Evolutionary conservation across 2,113 vertebrate species (phyloP), one percentile per base, ranked within the genome.

Genomic region (Pangasianodon gigas): DNA sequence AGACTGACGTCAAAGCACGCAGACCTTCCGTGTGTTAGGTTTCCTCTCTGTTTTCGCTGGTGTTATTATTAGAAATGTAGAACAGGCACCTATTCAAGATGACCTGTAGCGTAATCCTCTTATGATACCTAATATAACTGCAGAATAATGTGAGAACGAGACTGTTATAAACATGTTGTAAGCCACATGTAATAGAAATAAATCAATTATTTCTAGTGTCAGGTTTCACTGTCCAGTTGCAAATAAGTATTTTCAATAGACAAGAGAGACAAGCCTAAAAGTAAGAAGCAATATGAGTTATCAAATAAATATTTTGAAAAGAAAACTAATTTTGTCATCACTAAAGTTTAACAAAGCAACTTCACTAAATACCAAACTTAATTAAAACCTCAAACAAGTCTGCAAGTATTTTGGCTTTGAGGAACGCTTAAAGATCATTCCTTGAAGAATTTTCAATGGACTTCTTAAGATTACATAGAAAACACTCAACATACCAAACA

Each of bases 1-100:
- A 6, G 14, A 8, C 52, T 91, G 91, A 91, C 89, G 89, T 90
- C 87, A 88, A 60, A 41, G 41, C 48, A 51, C 21, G 51, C 54
- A 79, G 69, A 74, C 67, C 82, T 84, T 54, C 80, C 51, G 48
- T 87, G 91, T 90, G 81, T 90, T 77, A 6, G 60, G 32, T 91
- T 91, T 88, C 91, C 44, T 26, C 81, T 58, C 81, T n/a, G 71
- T 14, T 56, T 71, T 88, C 60, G 16, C 18, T 6, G 21, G 26
- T 26, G 54, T 79, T 89, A 89, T 86, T 80, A 85, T 86, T 79
- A 87, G 60, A 87, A 14, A 1, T 32, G 60, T 82, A 58, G 69
- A 84, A 87, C 86, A 81, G 37, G 54, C 82, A 60, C 60, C 85
- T 85, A 84, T 87, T 88, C 81, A 82, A 2, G 2, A 19, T 46